Evolutionary conservation across 2,113 vertebrate genomes (phyloP), one percentile per base, ranked within the genome.

Genomic region (Mus pahari): DNA sequence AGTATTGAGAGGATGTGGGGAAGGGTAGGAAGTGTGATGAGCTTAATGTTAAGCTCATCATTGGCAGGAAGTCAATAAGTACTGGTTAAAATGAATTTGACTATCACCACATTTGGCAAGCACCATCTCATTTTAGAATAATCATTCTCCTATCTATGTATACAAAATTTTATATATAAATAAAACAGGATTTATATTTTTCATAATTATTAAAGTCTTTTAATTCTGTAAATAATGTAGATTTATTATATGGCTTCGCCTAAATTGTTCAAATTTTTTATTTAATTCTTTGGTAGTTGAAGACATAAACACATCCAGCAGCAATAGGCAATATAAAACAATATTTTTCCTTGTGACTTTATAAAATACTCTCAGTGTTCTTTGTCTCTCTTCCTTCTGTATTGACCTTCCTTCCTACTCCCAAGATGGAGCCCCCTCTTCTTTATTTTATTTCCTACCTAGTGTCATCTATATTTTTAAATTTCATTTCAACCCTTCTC

Each of bases 1-100:
- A 20, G 60, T 50, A 62, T 1, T n/a, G 70, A 88, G 90, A 94
- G 83, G 90, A 64, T 62, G 39, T 10, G 19, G n/a, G 84, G 66
- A 77, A 9, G 64, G 86, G 36, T 81, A 88, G 64, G 53, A 94
- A 84, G 71, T 79, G 64, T 42, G 36, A 74, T 2, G 50, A 92
- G 33, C 12, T 33, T 36, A 79, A 73, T 16, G 11, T 39, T 84
- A 60, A 68, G 66, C 66, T 33, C 66, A 5, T 33, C 48, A 45
- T 92, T 74, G 93, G 83, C 84, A 96, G 89, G 91, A 94, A 96
- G 60, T 87, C 68, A 74, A 20, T 68, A 50, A 42, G 16, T 16
- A 79, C 42, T 28, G 64, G 48, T 28, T 79, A 50, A 84, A 84
- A 36, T 0, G 17, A 36, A 58, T n/a, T 22, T 79, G 33, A 24